phyloP scores from a whole-genome alignment of 2,113 vertebrate species.

The Gavia stellata region DNA sequence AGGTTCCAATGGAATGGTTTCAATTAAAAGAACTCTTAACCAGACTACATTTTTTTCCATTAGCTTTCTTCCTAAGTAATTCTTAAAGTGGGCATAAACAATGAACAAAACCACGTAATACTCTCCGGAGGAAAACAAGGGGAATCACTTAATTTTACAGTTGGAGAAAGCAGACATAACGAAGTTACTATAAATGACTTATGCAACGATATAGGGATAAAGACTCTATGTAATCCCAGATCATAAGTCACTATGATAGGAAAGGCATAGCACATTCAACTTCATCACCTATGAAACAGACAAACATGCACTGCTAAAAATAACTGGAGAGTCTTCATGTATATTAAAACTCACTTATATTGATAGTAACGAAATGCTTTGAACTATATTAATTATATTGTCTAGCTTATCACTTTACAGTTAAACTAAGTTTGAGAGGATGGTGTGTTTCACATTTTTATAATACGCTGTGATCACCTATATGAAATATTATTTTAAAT shows the following conservation, averaged over 20 bases:
- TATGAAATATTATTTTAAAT: background rate
- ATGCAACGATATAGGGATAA: background rate
- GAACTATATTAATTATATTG: background rate
- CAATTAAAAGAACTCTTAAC: slow-evolving; percentile 4
- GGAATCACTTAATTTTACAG: background rate
- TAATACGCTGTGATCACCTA: background rate
- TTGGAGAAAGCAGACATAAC: background rate
- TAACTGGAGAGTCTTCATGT: background rate
- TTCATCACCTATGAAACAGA: background rate
- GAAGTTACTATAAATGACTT: background rate
- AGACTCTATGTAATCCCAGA: background rate
- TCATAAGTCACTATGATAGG: background rate
- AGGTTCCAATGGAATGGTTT: slow-evolving; percentile 20
- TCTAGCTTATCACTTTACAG: background rate
- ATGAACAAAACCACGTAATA: background rate
- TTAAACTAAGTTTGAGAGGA: background rate
- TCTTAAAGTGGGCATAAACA: background rate
- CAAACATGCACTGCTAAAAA: background rate
- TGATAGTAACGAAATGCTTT: background rate
- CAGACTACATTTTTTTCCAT: background rate
- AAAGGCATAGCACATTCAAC: background rate
- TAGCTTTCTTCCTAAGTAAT: background rate
- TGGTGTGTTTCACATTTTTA: background rate
- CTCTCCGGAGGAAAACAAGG: background rate
- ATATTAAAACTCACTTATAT: background rate